Evolutionary conservation across 2,797 vertebrate genomes (phyloP).

Genomic region (Phrynocephalus guinanensis): DNA sequence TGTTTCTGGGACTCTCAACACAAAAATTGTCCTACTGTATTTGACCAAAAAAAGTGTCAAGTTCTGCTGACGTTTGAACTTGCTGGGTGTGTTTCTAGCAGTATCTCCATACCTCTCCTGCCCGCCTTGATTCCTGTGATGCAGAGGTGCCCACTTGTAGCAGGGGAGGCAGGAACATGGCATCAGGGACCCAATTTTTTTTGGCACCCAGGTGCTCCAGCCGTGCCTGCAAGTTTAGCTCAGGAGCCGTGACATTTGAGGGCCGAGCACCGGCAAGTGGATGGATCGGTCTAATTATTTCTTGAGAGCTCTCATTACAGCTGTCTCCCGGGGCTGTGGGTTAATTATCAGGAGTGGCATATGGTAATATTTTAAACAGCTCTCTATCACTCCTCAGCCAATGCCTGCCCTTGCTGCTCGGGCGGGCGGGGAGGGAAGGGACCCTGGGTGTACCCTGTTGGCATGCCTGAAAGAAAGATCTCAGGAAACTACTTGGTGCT

Average conservation of each 20-base stretch:
- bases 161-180: rapidly evolving
- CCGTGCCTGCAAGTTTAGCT: neutral
- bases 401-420: neutral
- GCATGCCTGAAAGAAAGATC: no score
- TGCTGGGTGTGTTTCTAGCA: neutral
- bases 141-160: neutral
- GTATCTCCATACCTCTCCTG: no score
- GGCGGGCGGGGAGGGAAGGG: no score
- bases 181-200: neutral
- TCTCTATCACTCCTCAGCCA: neutral
- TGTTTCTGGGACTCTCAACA: no score
- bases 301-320: constrained; percentile 29
- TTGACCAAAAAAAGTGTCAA: no score
- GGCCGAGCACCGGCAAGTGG: neutral
- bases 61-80: no score
- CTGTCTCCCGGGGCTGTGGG: constrained; percentile 30
- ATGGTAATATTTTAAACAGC: constrained; percentile 41
- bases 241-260: neutral
- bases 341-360: constrained; percentile 45
- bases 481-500: no score
- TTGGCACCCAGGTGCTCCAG: neutral
- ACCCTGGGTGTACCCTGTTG: neutral
- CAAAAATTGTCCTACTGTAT: no score
- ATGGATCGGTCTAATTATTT: constrained; percentile 40
- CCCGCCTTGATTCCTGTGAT: neutral